Conservation (phyloP, 1,140 invertebrate species). For the Philopotamus ludificatus region DNA sequence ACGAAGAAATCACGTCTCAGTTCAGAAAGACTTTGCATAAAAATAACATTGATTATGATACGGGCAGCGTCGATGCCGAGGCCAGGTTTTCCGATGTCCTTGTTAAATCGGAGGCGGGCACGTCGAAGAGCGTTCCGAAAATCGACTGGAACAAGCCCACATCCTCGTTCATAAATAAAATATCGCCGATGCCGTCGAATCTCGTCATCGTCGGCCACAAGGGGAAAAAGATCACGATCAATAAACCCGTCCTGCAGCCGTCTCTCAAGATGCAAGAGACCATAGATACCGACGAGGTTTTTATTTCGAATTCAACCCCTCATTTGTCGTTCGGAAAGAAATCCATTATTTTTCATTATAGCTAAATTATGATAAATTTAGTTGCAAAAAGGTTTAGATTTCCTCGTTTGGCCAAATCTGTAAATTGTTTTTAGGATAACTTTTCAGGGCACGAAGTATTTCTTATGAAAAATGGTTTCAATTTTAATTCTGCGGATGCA, state of each 20-base stretch:
- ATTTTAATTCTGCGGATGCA: too few species aligned
- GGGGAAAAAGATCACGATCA: conserved; percentile 34
- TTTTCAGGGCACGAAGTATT: too few species aligned
- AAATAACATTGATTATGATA: conserved; percentile 39
- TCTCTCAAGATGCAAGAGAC: conserved; percentile 5
- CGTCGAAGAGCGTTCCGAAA: conserved; percentile 1
- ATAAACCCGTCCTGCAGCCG: conserved; percentile 35
- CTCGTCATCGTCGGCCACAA: conserved; percentile 37
- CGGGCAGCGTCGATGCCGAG: conserved; percentile 3
- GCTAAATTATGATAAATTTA: background rate
- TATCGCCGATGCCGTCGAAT: conserved; percentile 26
- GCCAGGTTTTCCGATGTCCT: background rate
- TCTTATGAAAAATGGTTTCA: too few species aligned
- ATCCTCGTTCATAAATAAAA: conserved; percentile 28
- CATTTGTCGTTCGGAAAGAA: too few species aligned
- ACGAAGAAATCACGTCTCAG: conserved; percentile 45
- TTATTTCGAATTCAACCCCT: too few species aligned
- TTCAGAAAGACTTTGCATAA: conserved; percentile 41
- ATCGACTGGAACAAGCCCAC: conserved; percentile 20
- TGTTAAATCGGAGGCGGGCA: background rate
- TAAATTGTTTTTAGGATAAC: too few species aligned
- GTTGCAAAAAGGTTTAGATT: too few species aligned
- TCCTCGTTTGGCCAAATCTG: too few species aligned
- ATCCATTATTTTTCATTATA: too few species aligned
- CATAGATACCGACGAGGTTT: too few species aligned